Percentiles rank a stretch among this genome's conserved stretches.
These are phyloP conservation scores for Drosophila pallidifrons DNA, from an alignment of 1,140 invertebrate genomes.

Conservation along the genomic window DNA sequence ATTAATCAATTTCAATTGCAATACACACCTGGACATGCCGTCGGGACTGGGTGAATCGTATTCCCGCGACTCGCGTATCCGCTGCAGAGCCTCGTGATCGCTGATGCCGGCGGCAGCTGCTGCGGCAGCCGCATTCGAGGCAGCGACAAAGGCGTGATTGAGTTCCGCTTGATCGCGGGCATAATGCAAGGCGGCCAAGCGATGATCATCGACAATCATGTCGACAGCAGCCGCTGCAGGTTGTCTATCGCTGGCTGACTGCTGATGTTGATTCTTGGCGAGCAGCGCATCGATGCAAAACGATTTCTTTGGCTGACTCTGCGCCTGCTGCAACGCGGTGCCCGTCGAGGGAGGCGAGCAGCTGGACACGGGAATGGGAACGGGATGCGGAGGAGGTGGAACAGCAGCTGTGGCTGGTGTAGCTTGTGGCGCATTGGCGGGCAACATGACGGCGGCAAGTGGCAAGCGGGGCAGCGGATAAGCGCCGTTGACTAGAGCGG, in stretches of 20 bases:
- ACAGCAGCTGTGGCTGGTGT: constrained; percentile 22
- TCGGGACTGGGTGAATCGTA: constrained; percentile 84
- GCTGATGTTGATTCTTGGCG: constrained; percentile 79
- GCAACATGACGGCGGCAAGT: constrained; percentile 63
- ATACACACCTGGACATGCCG: constrained; percentile 80
- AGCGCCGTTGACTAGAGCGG: constrained; percentile 49
- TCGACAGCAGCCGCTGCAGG: constrained; percentile 12
- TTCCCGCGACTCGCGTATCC: constrained; percentile 79
- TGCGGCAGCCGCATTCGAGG: constrained; percentile 68
- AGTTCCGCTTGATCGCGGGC: constrained; percentile 73
- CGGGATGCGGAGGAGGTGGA: constrained; percentile 11
- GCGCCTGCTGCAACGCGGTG: constrained; percentile 51
- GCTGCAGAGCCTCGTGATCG: constrained; percentile 80
- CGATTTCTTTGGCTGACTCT: constrained; percentile 86
- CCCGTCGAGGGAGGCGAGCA: constrained; percentile 33
- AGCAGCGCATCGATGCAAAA: constrained; percentile 90
- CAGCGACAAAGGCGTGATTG: constrained; percentile 73
- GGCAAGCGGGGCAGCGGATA: constrained; percentile 75
- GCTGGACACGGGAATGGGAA: constrained; percentile 27
- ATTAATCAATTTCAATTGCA: too few species aligned
- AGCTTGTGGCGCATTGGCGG: constrained; percentile 36
- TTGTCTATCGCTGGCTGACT: constrained; percentile 33
- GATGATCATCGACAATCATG: constrained; percentile 73
- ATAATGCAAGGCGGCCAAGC: constrained; percentile 72
- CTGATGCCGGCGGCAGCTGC: constrained; percentile 71